phyloP scores from a whole-genome alignment of 2,113 vertebrate species.

The Rhadina sibilatrix region DNA sequence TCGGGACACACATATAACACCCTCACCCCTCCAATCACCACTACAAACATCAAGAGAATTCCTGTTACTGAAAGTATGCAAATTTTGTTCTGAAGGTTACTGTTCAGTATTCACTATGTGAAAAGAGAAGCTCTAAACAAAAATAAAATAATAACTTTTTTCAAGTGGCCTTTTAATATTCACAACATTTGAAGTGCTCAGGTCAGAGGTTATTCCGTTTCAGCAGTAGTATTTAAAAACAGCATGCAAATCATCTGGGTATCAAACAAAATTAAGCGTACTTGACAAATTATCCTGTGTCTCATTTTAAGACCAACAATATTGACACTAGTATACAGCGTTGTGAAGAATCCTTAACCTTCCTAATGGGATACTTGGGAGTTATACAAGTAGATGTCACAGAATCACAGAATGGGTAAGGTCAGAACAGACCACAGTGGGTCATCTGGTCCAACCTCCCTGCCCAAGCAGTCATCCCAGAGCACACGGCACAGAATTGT shows the following conservation, averaged over 20 bases:
- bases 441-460: neutral
- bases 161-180: neutral
- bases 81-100: neutral
- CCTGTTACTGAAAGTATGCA: neutral
- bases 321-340: neutral
- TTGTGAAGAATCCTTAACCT: neutral
- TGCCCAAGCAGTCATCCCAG: neutral
- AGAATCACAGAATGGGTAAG: neutral
- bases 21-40: neutral
- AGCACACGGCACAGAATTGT: neutral
- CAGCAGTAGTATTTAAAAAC: neutral
- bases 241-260: neutral
- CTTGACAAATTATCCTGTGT: neutral
- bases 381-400: neutral
- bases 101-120: neutral
- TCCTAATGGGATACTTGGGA: neutral
- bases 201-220: neutral
- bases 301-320: neutral
- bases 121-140: neutral
- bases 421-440: neutral
- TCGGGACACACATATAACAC: too few species aligned
- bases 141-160: neutral
- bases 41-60: neutral
- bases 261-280: neutral
- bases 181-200: neutral